Conservation (phyloP, 1,140 invertebrate genomes). For the Drosophila mayri region DNA sequence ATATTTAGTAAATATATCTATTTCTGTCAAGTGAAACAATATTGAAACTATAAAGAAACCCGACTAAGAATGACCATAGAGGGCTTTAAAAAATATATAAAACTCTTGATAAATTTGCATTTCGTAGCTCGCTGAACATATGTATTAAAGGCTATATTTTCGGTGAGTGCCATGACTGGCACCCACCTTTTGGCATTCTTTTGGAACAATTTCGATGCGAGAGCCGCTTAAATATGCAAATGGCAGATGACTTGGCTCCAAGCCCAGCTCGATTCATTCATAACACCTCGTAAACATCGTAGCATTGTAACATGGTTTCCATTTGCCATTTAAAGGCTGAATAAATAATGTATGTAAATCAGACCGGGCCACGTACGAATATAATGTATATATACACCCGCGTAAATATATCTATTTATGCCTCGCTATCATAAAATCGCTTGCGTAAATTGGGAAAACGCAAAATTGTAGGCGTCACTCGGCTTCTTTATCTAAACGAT, state of each 20-base stretch:
- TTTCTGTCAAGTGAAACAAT: neutral
- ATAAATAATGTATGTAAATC: conserved; percentile 71
- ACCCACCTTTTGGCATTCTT: conserved; percentile 29
- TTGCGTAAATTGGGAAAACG: conserved; percentile 49
- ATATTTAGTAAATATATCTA: too few relatives aligned
- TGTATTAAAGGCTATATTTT: neutral
- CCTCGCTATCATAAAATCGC: conserved; percentile 19
- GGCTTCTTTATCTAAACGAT: conserved; percentile 60
- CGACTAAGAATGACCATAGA: neutral
- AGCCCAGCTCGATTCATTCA: conserved; percentile 13
- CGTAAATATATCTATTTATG: conserved; percentile 1
- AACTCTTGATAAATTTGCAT: neutral
- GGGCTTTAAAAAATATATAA: neutral
- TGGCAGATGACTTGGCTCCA: conserved; percentile 13
- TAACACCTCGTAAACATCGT: conserved; percentile 45
- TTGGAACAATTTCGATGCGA: neutral
- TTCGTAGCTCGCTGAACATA: neutral
- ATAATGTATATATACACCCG: conserved; percentile 5
- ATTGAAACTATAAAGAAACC: neutral
- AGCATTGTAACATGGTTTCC: conserved; percentile 38
- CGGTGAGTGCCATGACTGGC: neutral
- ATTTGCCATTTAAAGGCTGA: conserved; percentile 72
- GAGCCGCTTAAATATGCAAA: conserved; percentile 38
- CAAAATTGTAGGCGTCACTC: conserved; percentile 66
- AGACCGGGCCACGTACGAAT: conserved; percentile 35